Evolutionary conservation across 1,140 invertebrate species (phyloP), one percentile per base, ranked within the genome.

Genomic region (Panagrolaimus sp.): DNA sequence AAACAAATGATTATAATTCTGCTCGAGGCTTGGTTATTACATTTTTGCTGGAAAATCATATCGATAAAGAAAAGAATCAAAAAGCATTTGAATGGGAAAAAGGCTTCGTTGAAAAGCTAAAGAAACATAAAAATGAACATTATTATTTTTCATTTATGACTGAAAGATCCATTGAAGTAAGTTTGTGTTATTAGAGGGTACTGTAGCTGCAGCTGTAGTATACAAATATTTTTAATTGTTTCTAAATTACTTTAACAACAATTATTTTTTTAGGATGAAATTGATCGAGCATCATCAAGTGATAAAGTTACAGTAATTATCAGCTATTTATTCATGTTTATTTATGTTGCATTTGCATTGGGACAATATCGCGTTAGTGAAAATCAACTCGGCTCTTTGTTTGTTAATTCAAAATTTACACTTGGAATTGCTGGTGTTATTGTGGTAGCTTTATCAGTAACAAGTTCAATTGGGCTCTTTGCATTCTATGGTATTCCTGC

Each of bases 291-390:
- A 85, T 93, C 92, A 16, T 86, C 90, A 70, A 92, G 92, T 0
- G 95, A 98, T 83, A 87, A 96, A 4, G 82, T 88, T 1, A 98
- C 95, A 0, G 93, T 99, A 76, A 83, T 93, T 1, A 89, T 96
- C 11, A 96, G 93, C 8, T 98, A 98, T 81, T 83, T 96, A 62
- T 92, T 97, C 63, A 98, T 98, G 95, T 98, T 98, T 84, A 88
- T 89, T 16, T 98, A 98, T 75, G 94, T 98, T 69, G 90, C 93
- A 0, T 88, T 98, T 51, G 89, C 92, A 1, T 87, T 98, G 27
- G 94, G 95, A 0, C 89, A 93, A 72, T 89, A 91, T 70, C 88
- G 89, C 72, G 88, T 87, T 0, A 90, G 87, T 66, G 86, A 87
- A 27, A 86, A 89, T 53, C 82, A 91, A 23, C 46, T 69, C 1